These are phyloP conservation scores for Ellobium chinense DNA, from an alignment of 2,888 invertebrate genomes.

Conservation along the genomic window DNA sequence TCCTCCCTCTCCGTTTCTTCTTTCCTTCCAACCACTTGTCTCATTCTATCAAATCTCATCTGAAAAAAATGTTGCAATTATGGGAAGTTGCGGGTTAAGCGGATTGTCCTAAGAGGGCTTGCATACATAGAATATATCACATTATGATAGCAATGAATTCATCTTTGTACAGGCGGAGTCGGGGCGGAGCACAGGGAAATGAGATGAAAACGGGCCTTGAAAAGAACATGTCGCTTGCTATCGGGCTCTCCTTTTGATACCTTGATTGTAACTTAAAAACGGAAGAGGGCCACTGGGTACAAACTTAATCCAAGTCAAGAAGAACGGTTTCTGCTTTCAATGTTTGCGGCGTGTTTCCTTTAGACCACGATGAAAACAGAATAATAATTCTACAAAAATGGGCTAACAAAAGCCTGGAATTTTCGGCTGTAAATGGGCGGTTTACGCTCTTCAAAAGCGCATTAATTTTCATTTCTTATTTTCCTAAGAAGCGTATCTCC, in stretches of 20 bases:
- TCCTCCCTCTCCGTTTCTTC: too few species aligned
- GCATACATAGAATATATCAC: too few species aligned
- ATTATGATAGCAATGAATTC: too few species aligned
- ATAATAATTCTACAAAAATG: background rate
- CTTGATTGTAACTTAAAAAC: background rate
- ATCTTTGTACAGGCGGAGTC: too few species aligned
- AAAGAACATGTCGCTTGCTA: background rate
- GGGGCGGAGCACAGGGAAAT: background rate
- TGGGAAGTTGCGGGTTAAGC: too few species aligned
- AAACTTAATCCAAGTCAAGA: background rate
- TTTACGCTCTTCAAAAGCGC: background rate
- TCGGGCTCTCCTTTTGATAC: background rate
- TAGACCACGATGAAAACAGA: too few species aligned
- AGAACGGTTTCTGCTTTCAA: background rate
- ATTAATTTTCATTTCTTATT: background rate
- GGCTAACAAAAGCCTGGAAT: background rate
- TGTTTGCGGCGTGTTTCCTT: background rate
- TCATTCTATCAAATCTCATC: too few species aligned
- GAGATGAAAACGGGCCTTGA: background rate
- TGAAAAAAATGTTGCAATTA: too few species aligned
- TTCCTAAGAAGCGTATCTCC: background rate
- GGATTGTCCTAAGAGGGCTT: too few species aligned
- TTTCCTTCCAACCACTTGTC: too few species aligned
- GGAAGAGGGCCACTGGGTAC: background rate
- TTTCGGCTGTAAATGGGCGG: background rate